Base-by-base conservation (phyloP, 1,140 invertebrate genomes). In the Daktulosphaira vitifoliae region DNA sequence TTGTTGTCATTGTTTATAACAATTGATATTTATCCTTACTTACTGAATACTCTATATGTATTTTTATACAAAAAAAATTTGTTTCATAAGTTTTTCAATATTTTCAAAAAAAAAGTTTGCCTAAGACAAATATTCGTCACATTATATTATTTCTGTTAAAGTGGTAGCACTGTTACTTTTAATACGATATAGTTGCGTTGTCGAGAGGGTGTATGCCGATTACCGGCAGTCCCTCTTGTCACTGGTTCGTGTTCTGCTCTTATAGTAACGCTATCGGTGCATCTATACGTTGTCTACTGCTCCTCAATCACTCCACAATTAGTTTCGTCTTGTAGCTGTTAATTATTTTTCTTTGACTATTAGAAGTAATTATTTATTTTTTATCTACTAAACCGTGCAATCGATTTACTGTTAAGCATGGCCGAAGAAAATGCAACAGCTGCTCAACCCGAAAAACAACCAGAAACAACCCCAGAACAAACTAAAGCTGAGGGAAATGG, bases 401-500 rank as follows among this genome's bases (percentile, higher is more conserved):
- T 44, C n/a, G 37, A n/a, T 3, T 7, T 7, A 54, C 37, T 9
- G n/a, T n/a, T n/a, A n/a, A n/a, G n/a, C n/a, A 62, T 62, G 56
- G 56, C 56, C 11, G 56, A 62, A 48, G 56, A 62, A 33, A 62
- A 62, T 16, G 26, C 25, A 26, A 23, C 56, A 15, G 56, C 26
- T 8, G 16, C 39, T 9, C 16, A 71, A 46, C 69, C 69, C 54
- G 71, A 70, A 72, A 67, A 71, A 71, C 67, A 68, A 44, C 16
- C 65, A 42, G 15, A 65, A 65, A 46, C 46, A 8, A 8, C 38
- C 52, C 26, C 38, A 37, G 56, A 71, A 26, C 62, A 67, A 73
- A 62, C 76, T 74, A 68, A 77, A 77, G 71, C 73, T 74, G 77
- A 79, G 70, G 78, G 80, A 65, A 79, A 81, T 66, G 79, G 83